Conservation (phyloP, 2,113 vertebrate genomes). For the Semnornis frantzii region DNA sequence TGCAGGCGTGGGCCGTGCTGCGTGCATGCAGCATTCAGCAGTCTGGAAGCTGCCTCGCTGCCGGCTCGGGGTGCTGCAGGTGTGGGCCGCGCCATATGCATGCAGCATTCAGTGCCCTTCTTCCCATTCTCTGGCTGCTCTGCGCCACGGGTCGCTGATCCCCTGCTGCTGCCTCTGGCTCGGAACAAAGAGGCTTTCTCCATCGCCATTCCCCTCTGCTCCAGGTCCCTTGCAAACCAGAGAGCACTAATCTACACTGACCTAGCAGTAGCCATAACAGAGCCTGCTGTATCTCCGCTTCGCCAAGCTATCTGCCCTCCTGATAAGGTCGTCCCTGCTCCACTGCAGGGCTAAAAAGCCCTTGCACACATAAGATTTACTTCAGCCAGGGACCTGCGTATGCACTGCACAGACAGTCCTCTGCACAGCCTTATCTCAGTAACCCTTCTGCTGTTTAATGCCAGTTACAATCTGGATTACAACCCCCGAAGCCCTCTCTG, state of each 20-base stretch:
- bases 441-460: conserved; percentile 24
- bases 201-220: neutral
- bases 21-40: neutral
- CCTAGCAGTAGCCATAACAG: conserved; percentile 54
- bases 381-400: neutral
- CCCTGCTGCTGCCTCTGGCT: neutral
- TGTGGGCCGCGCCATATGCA: no score
- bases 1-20: no score
- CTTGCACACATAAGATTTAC: neutral
- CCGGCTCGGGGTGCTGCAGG: no score
- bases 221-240: neutral
- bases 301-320: conserved; percentile 2
- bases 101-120: neutral
- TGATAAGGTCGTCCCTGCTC: neutral
- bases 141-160: neutral
- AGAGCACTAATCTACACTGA: neutral
- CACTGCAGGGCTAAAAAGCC: neutral
- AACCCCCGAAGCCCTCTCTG: neutral
- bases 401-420: neutral
- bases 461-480: conserved; percentile 30
- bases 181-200: neutral
- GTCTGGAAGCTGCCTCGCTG: neutral
- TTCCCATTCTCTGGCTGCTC: neutral
- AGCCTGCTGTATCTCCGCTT: neutral
- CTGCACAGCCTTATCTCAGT: neutral